Percentiles rank a stretch among this genome's conserved stretches.
Evolutionary conservation across 2,888 invertebrate species (phyloP).

Genomic region (Tromatobia lineatoria): DNA sequence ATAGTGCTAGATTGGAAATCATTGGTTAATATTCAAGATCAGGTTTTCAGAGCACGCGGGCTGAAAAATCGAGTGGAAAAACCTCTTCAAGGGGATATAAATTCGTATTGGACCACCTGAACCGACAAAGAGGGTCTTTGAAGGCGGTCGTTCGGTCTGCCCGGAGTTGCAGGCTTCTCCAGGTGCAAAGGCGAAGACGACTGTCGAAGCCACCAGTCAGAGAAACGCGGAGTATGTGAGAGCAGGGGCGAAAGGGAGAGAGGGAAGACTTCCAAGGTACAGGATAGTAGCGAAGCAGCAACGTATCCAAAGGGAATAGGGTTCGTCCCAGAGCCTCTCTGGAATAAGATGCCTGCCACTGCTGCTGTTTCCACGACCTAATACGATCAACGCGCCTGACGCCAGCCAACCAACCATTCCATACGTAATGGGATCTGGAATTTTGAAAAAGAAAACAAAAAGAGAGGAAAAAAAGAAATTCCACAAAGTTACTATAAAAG

Average conservation of each 20-base stretch:
- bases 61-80: constrained; percentile 63
- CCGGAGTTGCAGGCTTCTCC: constrained; percentile 55
- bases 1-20: neutral
- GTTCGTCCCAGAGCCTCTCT: constrained; percentile 36
- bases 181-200: constrained; percentile 62
- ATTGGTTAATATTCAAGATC: neutral
- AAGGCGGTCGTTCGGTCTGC: constrained; percentile 57
- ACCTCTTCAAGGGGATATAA: constrained; percentile 59
- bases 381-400: constrained; percentile 56
- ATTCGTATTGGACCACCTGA: constrained; percentile 71
- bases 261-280: neutral
- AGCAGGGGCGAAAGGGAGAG: constrained; percentile 18
- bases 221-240: neutral
- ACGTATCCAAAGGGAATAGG: constrained; percentile 57
- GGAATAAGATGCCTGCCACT: constrained; percentile 46
- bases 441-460: constrained; percentile 63
- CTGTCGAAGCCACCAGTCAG: constrained; percentile 15
- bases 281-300: constrained; percentile 55
- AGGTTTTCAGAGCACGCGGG: neutral
- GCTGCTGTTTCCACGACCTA: constrained; percentile 61
- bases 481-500: neutral
- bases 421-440: constrained; percentile 70
- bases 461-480: constrained; percentile 6
- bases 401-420: constrained; percentile 61
- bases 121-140: constrained; percentile 70